Base-by-base conservation (phyloP, 2,888 invertebrate genomes). In the Metallyticus violacea region DNA sequence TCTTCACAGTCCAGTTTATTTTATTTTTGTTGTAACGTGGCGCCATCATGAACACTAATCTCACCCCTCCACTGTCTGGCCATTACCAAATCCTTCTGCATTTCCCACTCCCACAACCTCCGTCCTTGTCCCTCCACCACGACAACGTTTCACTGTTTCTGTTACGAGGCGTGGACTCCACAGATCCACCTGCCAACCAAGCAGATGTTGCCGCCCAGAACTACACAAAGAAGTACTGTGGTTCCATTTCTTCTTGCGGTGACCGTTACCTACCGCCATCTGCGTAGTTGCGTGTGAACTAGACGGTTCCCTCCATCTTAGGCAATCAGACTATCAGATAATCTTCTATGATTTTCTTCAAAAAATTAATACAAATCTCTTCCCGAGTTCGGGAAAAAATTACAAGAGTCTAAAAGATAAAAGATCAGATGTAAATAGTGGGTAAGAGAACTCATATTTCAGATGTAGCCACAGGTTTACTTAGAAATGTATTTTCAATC, bases 21-120 rank as follows among this genome's bases (percentile, higher is more conserved):
- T 81, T 81, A 30, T 30, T 81, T 77, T 83, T 9, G 28, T 77
- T 76, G n/a, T 27, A 27, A 77, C 28, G 82, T 82, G 77, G 28
- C 83, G 83, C 83, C 83, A 83, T 83, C 83, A 77, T 83, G 77
- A 30, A 81, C 25, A 30, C 76, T 25, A 26, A 79, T 22, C 22
- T 28, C 7, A n/a, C 82, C 77, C 83, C 77, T 77, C 77, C 77
- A 83, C 83, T 27, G 27, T 77, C 22, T 30, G 62, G 26, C 27
- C 76, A 83, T 83, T 83, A 83, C 83, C 76, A 83, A 83, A 83
- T 62, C 40, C 40, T 62, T 62, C 15, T 62, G 40, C 40, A 62
- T 62, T 62, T 62, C 40, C 40, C 40, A 62, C 40, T 62, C 40
- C 40, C 40, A 62, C 40, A 62, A 62, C 40, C 15, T 62, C 15